A percentile compares a stretch with the other conserved stretches of the same genome.
Evolutionary conservation across 1,140 invertebrate genomes (phyloP).

Genomic region (Ceratina japonica): DNA sequence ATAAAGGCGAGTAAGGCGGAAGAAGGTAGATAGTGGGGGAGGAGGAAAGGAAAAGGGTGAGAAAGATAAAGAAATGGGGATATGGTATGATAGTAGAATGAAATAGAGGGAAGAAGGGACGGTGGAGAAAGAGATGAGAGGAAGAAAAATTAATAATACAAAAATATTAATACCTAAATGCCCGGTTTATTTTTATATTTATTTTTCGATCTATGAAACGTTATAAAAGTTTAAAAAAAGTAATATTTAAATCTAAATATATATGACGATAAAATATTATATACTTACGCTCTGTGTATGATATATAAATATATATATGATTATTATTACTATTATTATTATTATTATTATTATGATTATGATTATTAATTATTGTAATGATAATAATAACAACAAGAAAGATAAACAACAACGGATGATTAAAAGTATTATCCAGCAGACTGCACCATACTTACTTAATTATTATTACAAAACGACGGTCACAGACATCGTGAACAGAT

Average conservation of each 20-base stretch:
- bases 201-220: constrained; percentile 81
- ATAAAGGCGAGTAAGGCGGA: not conserved
- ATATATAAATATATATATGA: constrained; percentile 61
- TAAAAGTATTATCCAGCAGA: constrained; percentile 56
- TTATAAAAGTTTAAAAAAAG: constrained; percentile 79
- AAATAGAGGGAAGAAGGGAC: constrained; percentile 37
- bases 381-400: constrained; percentile 59
- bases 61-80: constrained; percentile 36
- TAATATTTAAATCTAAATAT: constrained; percentile 79
- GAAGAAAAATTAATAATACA: constrained; percentile 76
- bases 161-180: constrained; percentile 80
- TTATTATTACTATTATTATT: constrained; percentile 36
- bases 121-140: constrained; percentile 46
- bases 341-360: constrained; percentile 42
- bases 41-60: constrained; percentile 21
- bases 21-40: not conserved
- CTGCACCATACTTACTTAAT: constrained; percentile 39
- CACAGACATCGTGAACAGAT: constrained; percentile 66
- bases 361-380: constrained; percentile 24
- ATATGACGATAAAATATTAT: constrained; percentile 73
- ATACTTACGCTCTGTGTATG: constrained; percentile 68
- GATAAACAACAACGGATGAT: constrained; percentile 41
- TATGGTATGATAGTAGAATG: constrained; percentile 32
- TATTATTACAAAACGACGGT: constrained; percentile 27
- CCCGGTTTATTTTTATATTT: constrained; percentile 81